Evolutionary conservation across 92 coral and sea anemone species (phyloP).

Genomic region (Phenganax marumi): DNA sequence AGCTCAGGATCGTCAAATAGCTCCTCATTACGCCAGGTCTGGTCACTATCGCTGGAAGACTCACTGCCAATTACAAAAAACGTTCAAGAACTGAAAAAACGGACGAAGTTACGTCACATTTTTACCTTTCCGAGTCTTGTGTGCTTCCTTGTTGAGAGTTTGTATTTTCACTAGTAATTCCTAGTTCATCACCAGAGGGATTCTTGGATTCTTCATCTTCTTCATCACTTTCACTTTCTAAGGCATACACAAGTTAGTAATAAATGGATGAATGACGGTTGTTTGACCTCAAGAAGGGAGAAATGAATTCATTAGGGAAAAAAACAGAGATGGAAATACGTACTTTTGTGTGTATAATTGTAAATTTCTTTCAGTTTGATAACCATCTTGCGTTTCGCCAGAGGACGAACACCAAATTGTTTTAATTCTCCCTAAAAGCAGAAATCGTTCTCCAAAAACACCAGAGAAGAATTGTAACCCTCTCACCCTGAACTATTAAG

Average conservation of each 20-base stretch:
- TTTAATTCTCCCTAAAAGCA: slow-evolving; percentile 61
- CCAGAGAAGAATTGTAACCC: neutral
- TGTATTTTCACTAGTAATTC: neutral
- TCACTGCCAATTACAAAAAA: neutral
- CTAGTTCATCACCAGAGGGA: neutral
- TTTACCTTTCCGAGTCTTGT: slow-evolving; percentile 16
- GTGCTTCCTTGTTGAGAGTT: slow-evolving; percentile 30
- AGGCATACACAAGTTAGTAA: neutral
- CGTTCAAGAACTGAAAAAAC: neutral
- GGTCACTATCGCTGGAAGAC: slow-evolving; percentile 13
- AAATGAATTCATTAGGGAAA: too few relatives aligned
- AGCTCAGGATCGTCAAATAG: neutral
- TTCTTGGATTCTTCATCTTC: slow-evolving; percentile 6
- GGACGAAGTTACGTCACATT: neutral
- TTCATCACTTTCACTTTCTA: slow-evolving; percentile 11
- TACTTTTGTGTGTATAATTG: slow-evolving; percentile 79
- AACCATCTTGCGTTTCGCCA: slow-evolving; percentile 88
- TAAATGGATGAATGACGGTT: too few relatives aligned
- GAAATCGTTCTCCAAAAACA: too few relatives aligned
- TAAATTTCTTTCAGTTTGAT: slow-evolving; percentile 80
- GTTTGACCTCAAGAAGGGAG: too few relatives aligned
- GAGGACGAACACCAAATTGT: slow-evolving; percentile 81
- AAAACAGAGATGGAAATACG: neutral
- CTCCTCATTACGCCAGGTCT: slow-evolving; percentile 5
- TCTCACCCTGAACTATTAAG: too few relatives aligned